These are phyloP conservation scores for Argyrosomus japonicus DNA, from an alignment of 2,113 vertebrate genomes.

Conservation along the genomic window DNA sequence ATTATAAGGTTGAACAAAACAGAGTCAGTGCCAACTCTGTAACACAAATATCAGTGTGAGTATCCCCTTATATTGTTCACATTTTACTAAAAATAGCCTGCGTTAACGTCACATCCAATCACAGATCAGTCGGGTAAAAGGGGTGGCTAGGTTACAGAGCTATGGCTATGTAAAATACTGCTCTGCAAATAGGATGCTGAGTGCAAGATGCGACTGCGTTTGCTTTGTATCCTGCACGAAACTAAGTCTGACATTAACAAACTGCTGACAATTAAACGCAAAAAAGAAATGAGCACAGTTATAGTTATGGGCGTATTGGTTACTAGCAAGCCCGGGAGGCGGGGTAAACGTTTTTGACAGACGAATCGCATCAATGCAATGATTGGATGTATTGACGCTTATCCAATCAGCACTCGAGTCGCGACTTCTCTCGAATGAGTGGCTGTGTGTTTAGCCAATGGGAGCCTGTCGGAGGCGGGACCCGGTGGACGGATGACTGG, in stretches of 20 bases:
- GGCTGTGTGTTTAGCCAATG: constrained; percentile 60
- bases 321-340: constrained; percentile 64
- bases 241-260: not conserved
- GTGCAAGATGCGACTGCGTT: not conserved
- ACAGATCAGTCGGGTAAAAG: constrained; percentile 58
- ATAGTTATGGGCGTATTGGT: constrained; percentile 54
- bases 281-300: constrained; percentile 51
- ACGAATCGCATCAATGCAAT: constrained; percentile 70
- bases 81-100: constrained; percentile 84
- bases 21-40: not conserved
- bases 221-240: not conserved
- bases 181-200: not conserved
- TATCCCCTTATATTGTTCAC: constrained; percentile 75
- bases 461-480: constrained; percentile 53
- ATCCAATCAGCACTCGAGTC: constrained; percentile 63
- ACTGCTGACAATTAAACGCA: not conserved
- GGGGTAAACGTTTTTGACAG: constrained; percentile 57
- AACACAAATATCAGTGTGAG: constrained; percentile 45
- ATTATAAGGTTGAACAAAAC: not conserved
- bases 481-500: constrained; percentile 76
- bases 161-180: constrained; percentile 9
- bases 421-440: constrained; percentile 12
- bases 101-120: constrained; percentile 82
- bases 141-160: constrained; percentile 50
- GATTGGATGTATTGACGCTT: constrained; percentile 17